Percentiles rank a stretch among this genome's conserved stretches.
These are phyloP conservation scores for Stratiolaelaps scimitus DNA, from an alignment of 1,140 invertebrate species.

Conservation along the genomic window DNA sequence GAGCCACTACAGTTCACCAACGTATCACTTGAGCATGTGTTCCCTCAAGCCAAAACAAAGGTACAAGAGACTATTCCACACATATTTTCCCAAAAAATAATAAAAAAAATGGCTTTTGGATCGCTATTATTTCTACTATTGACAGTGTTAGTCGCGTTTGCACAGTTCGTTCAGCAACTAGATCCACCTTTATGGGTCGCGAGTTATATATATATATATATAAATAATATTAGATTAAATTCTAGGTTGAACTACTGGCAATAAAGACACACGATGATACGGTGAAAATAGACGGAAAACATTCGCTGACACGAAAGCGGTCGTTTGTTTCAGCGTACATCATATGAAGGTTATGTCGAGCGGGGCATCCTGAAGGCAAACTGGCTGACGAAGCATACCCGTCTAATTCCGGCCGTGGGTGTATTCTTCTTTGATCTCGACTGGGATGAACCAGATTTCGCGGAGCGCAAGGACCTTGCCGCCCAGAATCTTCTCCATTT, in stretches of 20 bases:
- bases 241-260: background rate
- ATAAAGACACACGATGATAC: slow-evolving; percentile 21
- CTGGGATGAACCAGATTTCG: slow-evolving; percentile 87
- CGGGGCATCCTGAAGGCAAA: slow-evolving; percentile 88
- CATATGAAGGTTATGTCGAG: slow-evolving; percentile 89
- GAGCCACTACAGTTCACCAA: slow-evolving; percentile 72
- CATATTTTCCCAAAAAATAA: too few relatives aligned
- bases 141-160: too few relatives aligned
- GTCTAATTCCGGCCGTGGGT: slow-evolving; percentile 75
- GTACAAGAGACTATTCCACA: too few relatives aligned
- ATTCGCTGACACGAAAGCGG: too few relatives aligned
- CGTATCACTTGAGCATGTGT: slow-evolving; percentile 57
- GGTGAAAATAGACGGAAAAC: too few relatives aligned
- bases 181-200: too few relatives aligned
- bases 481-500: slow-evolving; percentile 52
- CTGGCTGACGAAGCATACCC: slow-evolving; percentile 89
- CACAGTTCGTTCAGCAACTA: too few relatives aligned
- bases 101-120: too few relatives aligned
- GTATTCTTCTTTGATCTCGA: slow-evolving; percentile 92
- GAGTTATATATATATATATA: slow-evolving; percentile 27
- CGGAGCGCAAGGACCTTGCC: slow-evolving; percentile 46
- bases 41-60: slow-evolving; percentile 77
- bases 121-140: too few relatives aligned
- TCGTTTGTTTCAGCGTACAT: slow-evolving; percentile 50
- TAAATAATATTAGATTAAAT: slow-evolving; percentile 29